Conservation (phyloP, 2,888 invertebrate genomes). For the Cerastoderma edule region DNA sequence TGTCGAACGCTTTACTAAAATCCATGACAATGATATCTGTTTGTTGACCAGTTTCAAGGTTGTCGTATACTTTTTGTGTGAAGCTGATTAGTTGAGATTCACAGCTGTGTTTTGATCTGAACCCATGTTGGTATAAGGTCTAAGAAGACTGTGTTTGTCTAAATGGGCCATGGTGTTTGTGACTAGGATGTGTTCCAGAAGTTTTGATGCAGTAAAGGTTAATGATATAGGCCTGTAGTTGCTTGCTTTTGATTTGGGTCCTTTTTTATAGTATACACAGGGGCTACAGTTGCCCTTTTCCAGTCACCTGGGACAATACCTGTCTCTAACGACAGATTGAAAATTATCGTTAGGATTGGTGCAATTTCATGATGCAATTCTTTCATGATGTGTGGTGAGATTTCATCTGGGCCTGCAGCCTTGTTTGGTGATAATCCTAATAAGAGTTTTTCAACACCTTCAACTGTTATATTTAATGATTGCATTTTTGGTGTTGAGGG, state of each 20-base stretch:
- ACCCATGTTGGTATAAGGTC: conserved; percentile 22
- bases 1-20: conserved; percentile 23
- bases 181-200: conserved; percentile 33
- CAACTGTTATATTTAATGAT: not conserved
- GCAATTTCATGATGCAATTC: conserved; percentile 25
- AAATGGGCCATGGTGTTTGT: conserved; percentile 34
- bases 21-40: conserved; percentile 28
- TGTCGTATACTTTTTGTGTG: conserved; percentile 11
- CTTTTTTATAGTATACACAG: conserved; percentile 40
- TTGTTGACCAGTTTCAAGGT: conserved; percentile 17
- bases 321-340: conserved; percentile 4
- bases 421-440: conserved; percentile 36
- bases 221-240: conserved; percentile 42
- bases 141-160: conserved; percentile 18
- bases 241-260: conserved; percentile 29
- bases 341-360: conserved; percentile 10
- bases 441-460: conserved; percentile 24
- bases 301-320: conserved; percentile 39
- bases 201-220: conserved; percentile 39
- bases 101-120: conserved; percentile 29
- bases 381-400: conserved; percentile 19
- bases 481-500: not conserved
- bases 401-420: conserved; percentile 29
- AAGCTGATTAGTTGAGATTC: conserved; percentile 28
- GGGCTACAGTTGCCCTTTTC: conserved; percentile 21